Evolutionary conservation across 1,140 invertebrate species (phyloP), one percentile per base, ranked within the genome.

Genomic region (Megalopta genalis): DNA sequence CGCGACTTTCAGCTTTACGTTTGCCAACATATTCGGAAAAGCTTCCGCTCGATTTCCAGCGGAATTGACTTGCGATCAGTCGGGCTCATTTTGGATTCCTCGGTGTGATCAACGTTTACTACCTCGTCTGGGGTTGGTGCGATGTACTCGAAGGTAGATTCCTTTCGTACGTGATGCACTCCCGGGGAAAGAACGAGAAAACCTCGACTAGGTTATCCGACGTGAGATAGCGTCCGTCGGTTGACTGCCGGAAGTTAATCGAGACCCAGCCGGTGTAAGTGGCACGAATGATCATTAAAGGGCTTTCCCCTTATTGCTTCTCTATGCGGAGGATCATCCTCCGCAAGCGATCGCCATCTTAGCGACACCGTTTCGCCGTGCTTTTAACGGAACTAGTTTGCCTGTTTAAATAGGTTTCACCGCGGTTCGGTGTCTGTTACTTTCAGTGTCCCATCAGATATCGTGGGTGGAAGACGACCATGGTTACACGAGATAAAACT

Each of bases 221-320:
- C 42, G 16, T 4, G 9, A 52, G 42, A 65, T 52, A 65, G 27
- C 39, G 71, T 25, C 59, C 3, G n/a, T 2, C 8, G 10, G 39
- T 21, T 6, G 8, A 23, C 59, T 12, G 57, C 25, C 27, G 60
- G n/a, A 64, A 73, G 59, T 73, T 73, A 73, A 73, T 74, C 27
- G 71, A 52, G 42, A n/a, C 23, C 32, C 42, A 9, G 21, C 27
- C 14, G 14, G 7, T 37, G 42, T 65, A 37, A 27, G 25, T 37
- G 27, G 42, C 63, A 65, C 42, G 21, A 52, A 52, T 52, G 27
- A 25, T 74, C 60, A 74, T 74, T 74, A 74, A 74, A n/a, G n/a
- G 42, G 27, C 60, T 39, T 63, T 18, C 71, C 32, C 49, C 23
- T 74, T 65, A 74, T 74, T 74, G 27, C 60, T 10, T 25, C 9